These are phyloP conservation scores for Eupeodes corollae DNA, from an alignment of 1,140 invertebrate species.

Conservation along the genomic window DNA sequence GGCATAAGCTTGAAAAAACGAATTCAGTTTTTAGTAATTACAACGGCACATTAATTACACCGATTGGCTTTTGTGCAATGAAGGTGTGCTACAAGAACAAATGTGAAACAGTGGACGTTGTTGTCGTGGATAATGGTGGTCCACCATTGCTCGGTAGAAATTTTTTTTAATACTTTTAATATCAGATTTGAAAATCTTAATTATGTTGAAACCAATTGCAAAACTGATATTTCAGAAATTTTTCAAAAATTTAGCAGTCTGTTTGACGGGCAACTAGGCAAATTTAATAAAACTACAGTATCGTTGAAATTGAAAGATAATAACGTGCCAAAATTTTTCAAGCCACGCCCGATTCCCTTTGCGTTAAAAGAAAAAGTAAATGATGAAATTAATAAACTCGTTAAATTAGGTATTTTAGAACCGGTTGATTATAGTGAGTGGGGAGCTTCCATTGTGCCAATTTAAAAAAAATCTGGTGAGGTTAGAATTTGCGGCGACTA, in stretches of 20 bases:
- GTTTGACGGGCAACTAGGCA: conserved; percentile 4
- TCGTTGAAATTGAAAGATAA: background rate
- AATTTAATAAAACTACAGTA: conserved; percentile 3
- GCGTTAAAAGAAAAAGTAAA: conserved; percentile 8
- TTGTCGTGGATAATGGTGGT: conserved; percentile 16
- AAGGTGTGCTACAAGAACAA: background rate
- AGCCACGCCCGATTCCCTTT: background rate
- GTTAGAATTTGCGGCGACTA: too few species aligned
- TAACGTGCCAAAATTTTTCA: conserved; percentile 3
- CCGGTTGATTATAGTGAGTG: conserved; percentile 23
- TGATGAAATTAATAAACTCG: conserved; percentile 34
- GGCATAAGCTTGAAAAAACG: background rate
- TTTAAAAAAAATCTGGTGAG: conserved; percentile 37
- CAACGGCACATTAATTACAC: conserved; percentile 1
- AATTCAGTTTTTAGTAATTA: background rate
- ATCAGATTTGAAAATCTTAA: background rate
- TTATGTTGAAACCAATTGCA: background rate
- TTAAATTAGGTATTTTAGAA: conserved; percentile 16
- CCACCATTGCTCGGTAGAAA: conserved; percentile 17
- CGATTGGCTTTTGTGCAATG: background rate
- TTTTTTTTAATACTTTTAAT: conserved; percentile 2
- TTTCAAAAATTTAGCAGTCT: background rate
- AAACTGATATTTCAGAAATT: background rate
- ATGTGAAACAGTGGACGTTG: conserved; percentile 2
- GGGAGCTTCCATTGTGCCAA: conserved; percentile 39